These are phyloP conservation scores for Palythoa heliodiscus DNA, from an alignment of 92 coral and sea anemone genomes.

Conservation along the genomic window DNA sequence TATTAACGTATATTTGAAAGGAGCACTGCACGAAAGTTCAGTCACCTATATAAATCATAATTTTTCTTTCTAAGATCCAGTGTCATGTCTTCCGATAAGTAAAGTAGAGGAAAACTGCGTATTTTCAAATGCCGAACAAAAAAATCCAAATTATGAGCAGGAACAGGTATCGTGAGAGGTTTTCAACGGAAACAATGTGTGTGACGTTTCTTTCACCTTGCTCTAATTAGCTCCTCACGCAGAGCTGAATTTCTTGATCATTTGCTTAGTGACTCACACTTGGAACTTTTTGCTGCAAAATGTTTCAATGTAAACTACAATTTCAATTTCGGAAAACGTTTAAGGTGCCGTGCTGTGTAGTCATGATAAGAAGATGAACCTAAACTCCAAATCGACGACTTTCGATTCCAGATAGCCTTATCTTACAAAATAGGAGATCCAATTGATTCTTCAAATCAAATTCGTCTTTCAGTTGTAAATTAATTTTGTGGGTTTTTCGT, in stretches of 20 bases:
- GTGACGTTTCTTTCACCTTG: background rate
- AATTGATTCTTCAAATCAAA: too few relatives aligned
- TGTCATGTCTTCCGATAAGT: too few relatives aligned
- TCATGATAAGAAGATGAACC: background rate
- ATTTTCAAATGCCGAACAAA: background rate
- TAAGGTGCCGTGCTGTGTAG: background rate
- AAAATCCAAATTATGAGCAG: background rate
- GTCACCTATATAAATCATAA: too few relatives aligned
- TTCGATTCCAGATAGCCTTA: background rate
- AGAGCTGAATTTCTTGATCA: background rate
- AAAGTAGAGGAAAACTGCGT: background rate
- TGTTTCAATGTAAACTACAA: background rate
- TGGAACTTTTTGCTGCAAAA: background rate
- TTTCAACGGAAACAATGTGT: background rate
- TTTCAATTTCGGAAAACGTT: background rate
- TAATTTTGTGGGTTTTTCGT: background rate
- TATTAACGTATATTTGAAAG: too few relatives aligned
- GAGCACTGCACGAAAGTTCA: too few relatives aligned
- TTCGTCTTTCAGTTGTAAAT: background rate
- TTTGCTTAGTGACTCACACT: background rate
- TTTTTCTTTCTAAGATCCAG: too few relatives aligned
- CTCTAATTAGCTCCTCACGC: background rate
- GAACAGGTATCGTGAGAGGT: background rate
- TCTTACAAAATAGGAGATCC: background rate
- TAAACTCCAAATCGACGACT: background rate